A percentile compares a stretch with the other conserved stretches of the same genome.
These are phyloP conservation scores for Cryptoprocta ferox DNA, from an alignment of 2,797 vertebrate genomes.

Conservation along the genomic window DNA sequence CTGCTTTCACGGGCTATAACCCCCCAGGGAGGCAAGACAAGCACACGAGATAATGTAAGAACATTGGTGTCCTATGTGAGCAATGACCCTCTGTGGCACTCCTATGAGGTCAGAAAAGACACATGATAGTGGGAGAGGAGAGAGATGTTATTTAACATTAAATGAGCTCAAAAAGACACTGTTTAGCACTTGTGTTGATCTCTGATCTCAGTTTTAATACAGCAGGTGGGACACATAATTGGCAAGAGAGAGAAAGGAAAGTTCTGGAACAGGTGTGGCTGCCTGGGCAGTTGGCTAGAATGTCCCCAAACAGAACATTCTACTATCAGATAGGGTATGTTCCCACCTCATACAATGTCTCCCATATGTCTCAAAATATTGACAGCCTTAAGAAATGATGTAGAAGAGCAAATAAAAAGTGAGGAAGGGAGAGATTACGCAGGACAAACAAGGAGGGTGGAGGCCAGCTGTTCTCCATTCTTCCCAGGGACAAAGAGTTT, in stretches of 20 bases:
- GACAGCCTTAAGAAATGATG: slow-evolving; percentile 66
- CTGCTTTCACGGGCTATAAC: background rate
- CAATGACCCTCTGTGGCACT: background rate
- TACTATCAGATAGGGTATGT: slow-evolving; percentile 12
- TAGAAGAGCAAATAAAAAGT: slow-evolving; percentile 74
- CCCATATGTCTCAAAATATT: slow-evolving; percentile 81
- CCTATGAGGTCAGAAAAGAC: background rate
- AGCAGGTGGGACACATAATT: background rate
- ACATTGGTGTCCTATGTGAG: background rate
- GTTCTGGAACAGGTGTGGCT: background rate
- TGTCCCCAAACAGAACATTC: background rate
- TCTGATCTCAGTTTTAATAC: slow-evolving; percentile 28
- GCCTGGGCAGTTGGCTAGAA: slow-evolving; percentile 36
- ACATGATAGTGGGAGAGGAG: background rate
- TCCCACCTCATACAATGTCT: slow-evolving; percentile 61
- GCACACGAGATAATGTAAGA: background rate
- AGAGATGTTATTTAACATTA: background rate
- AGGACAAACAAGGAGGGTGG: slow-evolving; percentile 71
- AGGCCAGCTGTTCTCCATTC: slow-evolving; percentile 74
- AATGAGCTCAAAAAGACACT: background rate
- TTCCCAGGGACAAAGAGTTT: slow-evolving; percentile 69
- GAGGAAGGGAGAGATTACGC: slow-evolving; percentile 66
- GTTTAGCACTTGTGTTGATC: slow-evolving; percentile 4
- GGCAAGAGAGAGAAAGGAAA: background rate
- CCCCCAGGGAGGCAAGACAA: background rate